Evolutionary conservation across 30 jellyfish, hydroid and myxozoan species (phyloP).

Genomic region (Hydractinia echinata): DNA sequence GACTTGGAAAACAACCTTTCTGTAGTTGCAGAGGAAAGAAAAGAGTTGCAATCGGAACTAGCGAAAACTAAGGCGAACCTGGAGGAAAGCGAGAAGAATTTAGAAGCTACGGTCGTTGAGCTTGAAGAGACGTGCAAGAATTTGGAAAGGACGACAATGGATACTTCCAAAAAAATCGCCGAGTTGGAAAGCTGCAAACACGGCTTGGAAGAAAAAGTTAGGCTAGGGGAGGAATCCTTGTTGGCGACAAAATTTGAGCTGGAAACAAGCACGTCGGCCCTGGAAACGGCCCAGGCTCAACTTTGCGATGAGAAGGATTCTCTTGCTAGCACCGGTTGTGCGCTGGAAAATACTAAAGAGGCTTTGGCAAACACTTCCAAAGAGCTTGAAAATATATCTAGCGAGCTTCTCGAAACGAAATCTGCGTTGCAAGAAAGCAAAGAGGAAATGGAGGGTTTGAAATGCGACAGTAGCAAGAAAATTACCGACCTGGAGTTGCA

Average conservation of each 20-base stretch:
- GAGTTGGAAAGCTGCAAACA: not conserved
- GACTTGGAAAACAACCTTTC: no score
- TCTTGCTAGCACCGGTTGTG: not conserved
- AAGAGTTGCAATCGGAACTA: not conserved
- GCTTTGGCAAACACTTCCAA: not conserved
- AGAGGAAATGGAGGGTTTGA: not conserved
- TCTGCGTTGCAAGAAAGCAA: not conserved
- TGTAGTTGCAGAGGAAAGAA: no score
- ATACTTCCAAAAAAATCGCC: not conserved
- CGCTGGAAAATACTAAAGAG: not conserved
- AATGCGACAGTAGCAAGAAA: not conserved
- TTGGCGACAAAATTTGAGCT: not conserved
- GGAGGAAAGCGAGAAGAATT: not conserved
- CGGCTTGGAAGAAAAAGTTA: not conserved
- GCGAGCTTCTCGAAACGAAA: not conserved
- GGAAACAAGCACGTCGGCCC: not conserved
- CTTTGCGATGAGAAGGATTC: not conserved
- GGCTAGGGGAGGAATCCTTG: not conserved
- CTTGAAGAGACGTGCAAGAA: not conserved
- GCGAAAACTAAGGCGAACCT: not conserved
- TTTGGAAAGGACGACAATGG: not conserved
- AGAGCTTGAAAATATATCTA: not conserved
- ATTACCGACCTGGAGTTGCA: not conserved
- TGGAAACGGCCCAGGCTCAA: not conserved
- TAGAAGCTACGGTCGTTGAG: not conserved